Evolutionary conservation across 1,140 invertebrate genomes (phyloP).

Genomic region (Mercenaria mercenaria): DNA sequence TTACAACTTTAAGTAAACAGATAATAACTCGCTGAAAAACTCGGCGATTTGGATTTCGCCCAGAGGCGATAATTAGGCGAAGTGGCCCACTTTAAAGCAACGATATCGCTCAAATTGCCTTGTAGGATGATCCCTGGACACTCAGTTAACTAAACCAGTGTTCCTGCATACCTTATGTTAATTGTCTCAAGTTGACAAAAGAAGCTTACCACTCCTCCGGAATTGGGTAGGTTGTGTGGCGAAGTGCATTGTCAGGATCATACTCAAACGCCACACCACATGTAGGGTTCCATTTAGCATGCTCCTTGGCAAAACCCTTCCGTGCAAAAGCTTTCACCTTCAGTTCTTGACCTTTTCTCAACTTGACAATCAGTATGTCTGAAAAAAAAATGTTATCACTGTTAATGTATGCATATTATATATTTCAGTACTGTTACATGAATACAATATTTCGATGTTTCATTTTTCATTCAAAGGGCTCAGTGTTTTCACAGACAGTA

Average conservation of each 20-base stretch:
- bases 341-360: conserved; percentile 98
- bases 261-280: conserved; percentile 99
- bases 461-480: background rate
- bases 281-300: conserved; percentile 99
- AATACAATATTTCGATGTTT: background rate
- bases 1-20: too few relatives aligned
- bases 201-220: conserved; percentile 96
- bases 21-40: too few relatives aligned
- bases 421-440: background rate
- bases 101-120: too few relatives aligned
- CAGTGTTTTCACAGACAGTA: too few relatives aligned
- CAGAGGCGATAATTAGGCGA: too few relatives aligned
- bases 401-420: conserved; percentile 33
- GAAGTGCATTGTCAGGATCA: conserved; percentile 99
- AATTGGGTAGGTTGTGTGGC: conserved; percentile 98
- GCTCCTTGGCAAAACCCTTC: conserved; percentile 99
- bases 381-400: too few relatives aligned
- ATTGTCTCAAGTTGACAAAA: too few relatives aligned
- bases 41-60: too few relatives aligned
- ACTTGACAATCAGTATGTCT: conserved; percentile 98
- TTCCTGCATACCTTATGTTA: too few relatives aligned
- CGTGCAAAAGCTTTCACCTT: conserved; percentile 98
- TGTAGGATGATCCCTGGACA: too few relatives aligned
- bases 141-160: too few relatives aligned
- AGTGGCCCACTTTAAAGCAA: too few relatives aligned